Base-by-base conservation (phyloP, 2,797 vertebrate species). In the Parauchenoglanis ngamensis region DNA sequence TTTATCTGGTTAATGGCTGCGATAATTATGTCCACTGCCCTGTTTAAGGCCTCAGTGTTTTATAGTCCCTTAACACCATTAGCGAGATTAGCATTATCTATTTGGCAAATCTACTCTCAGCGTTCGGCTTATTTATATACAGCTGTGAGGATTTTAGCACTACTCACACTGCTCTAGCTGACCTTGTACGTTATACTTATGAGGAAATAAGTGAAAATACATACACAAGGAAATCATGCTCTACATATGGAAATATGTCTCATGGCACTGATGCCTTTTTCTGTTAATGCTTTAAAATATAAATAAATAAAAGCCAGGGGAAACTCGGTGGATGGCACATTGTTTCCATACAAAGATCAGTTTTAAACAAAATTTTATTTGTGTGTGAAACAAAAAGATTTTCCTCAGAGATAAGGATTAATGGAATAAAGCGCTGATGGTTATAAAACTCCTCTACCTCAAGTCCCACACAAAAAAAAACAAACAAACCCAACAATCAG, bases 11-110 rank as follows among this genome's bases (percentile, higher is more conserved):
- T 83, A 94, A 94, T 95, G 94, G 91, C 89, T 91, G 77, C 91
- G 90, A 90, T 95, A 94, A 94, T 94, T 92, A 87, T 93, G 77
- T 91, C 70, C 85, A 82, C 67, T 75, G 56, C 25, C 28, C 65
- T 65, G 28, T 82, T 81, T 67, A 83, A 52, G 81, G 84, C 31
- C 21, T 46, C 57, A 86, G 84, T 79, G 85, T 90, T 63, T 83
- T 67, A 79, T 88, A 89, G 87, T 91, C 92, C 46, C 83, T 89
- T 63, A 89, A 68, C 89, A 80, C 90, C 87, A 90, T 87, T 91
- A 90, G 89, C 88, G 88, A 93, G 93, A 93, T 90, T 83, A 83
- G 46, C 54, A 35, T 70, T 59, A 78, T 75, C 63, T 79, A 57
- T 85, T 65, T 59, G 83, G 46, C 61, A 78, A 17, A 35, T 49